Conservation (phyloP, 2,113 vertebrate species). For the Bettongia penicillata region DNA sequence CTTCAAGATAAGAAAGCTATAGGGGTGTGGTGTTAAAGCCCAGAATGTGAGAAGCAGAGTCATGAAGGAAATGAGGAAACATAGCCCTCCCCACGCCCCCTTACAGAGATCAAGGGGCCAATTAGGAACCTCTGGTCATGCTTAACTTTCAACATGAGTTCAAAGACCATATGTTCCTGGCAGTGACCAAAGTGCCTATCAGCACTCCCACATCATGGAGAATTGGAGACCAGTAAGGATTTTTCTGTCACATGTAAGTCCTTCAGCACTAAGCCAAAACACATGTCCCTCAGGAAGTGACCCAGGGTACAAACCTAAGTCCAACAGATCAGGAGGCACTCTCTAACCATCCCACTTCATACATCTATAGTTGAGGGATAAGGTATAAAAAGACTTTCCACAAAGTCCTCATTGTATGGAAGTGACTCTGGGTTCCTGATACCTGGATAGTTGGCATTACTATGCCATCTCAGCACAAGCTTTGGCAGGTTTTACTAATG, state of each 20-base stretch:
- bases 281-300: background rate
- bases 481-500: background rate
- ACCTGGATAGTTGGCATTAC: background rate
- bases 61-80: background rate
- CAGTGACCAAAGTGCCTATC: background rate
- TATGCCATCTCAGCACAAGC: background rate
- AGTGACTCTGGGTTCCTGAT: background rate
- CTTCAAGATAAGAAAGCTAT: no score
- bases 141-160: background rate
- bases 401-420: background rate
- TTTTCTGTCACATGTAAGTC: background rate
- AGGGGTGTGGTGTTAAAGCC: background rate
- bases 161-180: background rate
- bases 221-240: background rate
- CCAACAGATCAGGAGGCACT: background rate
- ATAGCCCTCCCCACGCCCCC: no score
- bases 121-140: background rate
- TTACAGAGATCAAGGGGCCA: background rate
- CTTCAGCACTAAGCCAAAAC: background rate
- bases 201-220: background rate
- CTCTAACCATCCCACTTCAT: background rate
- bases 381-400: background rate
- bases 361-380: background rate
- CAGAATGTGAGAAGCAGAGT: background rate
- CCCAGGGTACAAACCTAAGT: background rate